Base-by-base conservation (phyloP, 1,140 invertebrate species). In the Bombus breviceps region DNA sequence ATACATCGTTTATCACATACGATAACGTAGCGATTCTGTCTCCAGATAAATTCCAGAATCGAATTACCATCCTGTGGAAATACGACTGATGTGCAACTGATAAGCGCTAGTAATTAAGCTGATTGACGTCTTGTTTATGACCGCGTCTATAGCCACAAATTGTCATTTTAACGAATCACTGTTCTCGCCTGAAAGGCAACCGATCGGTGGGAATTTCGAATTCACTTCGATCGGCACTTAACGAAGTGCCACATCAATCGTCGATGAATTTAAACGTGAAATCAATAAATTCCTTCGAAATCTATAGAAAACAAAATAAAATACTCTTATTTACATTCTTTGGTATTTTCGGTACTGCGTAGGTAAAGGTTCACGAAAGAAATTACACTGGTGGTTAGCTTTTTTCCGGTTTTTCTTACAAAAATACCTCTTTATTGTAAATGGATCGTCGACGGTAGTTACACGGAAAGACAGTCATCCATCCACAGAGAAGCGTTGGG, bases 391-490 rank as follows among this genome's bases (percentile, higher is more conserved):
- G 3, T 10, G 41, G 3, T 39, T 12, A 41, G 13, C 32, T 37
- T 15, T 53, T 66, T 57, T n/a, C 25, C 73, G 41, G 39, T 39
- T 90, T 89, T 91, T 89, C 80, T 85, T 94, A 94, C 18, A 94
- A 94, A 94, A 94, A 94, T 94, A 94, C 89, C 85, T 91, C 81
- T 94, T 94, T 94, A 94, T 94, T 94, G 88, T 94, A 94, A 90
- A 91, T 88, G 81, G 86, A 85, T 90, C 83, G 90, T 89, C 88
- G 90, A 90, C 82, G 75, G 79, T 89, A 83, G 85, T 85, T 86
- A 80, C 75, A 83, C 76, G 79, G 83, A 88, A 88, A 90, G 90
- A 91, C 89, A 81, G 78, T 90, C 74, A 90, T 87, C 81, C 84
- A 88, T 86, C 73, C 86, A 79, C 69, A 86, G 86, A 85, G 80